Percentiles rank a stretch among this genome's conserved stretches.
These are phyloP conservation scores for Pygoscelis adeliae DNA, from an alignment of 2,113 vertebrate species.

Conservation along the genomic window DNA sequence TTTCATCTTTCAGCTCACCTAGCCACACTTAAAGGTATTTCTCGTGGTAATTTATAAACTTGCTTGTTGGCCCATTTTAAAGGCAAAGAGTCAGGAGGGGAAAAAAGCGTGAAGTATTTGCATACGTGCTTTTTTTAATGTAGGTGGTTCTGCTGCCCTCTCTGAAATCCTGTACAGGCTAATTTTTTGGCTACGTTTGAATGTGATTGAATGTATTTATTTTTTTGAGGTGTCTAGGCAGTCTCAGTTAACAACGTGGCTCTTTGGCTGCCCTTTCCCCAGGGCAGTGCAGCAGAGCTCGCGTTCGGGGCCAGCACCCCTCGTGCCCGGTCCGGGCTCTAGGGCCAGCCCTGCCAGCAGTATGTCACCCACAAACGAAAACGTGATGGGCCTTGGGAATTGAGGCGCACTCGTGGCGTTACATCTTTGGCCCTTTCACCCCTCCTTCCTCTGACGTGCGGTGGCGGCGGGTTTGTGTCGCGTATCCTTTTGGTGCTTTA, in stretches of 20 bases:
- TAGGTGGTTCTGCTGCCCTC: background rate
- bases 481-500: background rate
- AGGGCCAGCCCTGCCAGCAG: background rate
- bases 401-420: background rate
- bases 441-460: background rate
- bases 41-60: background rate
- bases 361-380: background rate
- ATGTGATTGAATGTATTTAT: background rate
- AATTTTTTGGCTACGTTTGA: background rate
- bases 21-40: background rate
- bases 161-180: background rate
- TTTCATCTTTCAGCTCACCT: background rate
- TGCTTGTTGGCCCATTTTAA: background rate
- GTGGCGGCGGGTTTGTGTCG: background rate
- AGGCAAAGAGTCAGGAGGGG: background rate
- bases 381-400: fast-evolving
- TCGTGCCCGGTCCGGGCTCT: background rate
- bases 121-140: background rate
- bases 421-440: background rate
- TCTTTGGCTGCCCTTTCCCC: background rate
- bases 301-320: background rate
- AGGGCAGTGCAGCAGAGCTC: background rate
- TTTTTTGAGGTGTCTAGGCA: background rate
- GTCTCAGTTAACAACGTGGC: background rate
- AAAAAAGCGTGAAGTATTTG: background rate